Percentiles rank a stretch among this genome's conserved stretches.
These are phyloP conservation scores for Nothoprocta perdicaria DNA, from an alignment of 2,113 vertebrate species.

Conservation along the genomic window DNA sequence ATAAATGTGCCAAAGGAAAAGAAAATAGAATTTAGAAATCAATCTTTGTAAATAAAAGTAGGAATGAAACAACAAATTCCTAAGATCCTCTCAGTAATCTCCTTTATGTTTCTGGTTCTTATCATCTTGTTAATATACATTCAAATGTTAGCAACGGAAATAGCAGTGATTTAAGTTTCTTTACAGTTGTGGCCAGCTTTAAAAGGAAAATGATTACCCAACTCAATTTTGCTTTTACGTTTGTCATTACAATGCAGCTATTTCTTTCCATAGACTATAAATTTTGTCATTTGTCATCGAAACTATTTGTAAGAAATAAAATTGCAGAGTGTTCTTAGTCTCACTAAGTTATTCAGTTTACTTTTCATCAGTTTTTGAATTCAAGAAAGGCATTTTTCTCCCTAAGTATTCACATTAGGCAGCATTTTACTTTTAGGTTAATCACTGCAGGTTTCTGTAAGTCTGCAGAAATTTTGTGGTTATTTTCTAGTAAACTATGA, in stretches of 20 bases:
- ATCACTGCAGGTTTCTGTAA: not conserved
- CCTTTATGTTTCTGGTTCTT: not conserved
- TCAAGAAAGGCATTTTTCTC: not conserved
- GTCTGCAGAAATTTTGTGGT: not conserved
- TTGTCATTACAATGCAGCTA: constrained; percentile 3
- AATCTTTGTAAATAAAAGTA: not conserved
- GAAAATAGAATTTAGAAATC: not conserved
- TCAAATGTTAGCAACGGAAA: not conserved
- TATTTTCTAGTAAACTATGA: not conserved
- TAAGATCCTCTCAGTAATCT: not conserved
- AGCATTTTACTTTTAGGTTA: constrained; percentile 1
- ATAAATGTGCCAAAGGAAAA: not conserved
- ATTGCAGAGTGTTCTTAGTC: not conserved
- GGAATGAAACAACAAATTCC: not conserved
- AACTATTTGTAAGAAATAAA: not conserved
- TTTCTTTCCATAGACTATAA: constrained; percentile 6
- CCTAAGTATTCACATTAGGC: not conserved
- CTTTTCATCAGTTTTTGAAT: not conserved
- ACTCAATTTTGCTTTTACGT: not conserved
- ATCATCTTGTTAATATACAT: not conserved
- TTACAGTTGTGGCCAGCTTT: not conserved
- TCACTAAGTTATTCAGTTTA: not conserved
- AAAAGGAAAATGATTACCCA: not conserved
- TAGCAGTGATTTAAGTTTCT: not conserved
- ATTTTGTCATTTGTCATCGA: constrained; percentile 1